These are phyloP conservation scores for Zingel zingel DNA, from an alignment of 2,113 vertebrate genomes.

Conservation along the genomic window DNA sequence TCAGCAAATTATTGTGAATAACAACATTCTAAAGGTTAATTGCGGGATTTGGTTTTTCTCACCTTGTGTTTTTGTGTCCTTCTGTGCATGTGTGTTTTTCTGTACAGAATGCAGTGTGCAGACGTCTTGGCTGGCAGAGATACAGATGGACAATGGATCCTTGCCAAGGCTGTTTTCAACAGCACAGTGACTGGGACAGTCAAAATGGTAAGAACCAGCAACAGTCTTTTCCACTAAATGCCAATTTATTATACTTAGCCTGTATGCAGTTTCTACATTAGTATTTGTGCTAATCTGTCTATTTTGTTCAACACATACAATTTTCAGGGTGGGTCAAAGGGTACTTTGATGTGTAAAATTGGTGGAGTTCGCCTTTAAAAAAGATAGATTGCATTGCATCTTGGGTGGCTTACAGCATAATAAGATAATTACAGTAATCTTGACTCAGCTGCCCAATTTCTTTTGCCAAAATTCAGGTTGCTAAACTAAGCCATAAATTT, in stretches of 20 bases:
- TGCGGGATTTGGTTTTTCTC: not conserved
- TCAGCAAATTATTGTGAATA: constrained; percentile 24
- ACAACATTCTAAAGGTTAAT: not conserved
- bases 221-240: not conserved
- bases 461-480: constrained; percentile 21
- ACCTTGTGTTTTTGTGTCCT: constrained; percentile 23
- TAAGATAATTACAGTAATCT: no score
- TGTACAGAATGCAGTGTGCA: constrained; percentile 80
- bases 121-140: constrained; percentile 62
- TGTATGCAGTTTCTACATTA: not conserved
- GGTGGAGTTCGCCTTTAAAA: no score
- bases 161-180: constrained; percentile 77
- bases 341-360: no score
- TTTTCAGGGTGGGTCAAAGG: no score
- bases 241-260: not conserved
- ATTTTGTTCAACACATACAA: not conserved
- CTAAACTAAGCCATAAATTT: not conserved
- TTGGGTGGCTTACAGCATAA: no score
- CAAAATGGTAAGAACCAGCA: constrained; percentile 75
- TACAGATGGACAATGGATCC: constrained; percentile 70
- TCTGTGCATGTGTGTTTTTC: constrained; percentile 12
- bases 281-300: not conserved
- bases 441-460: not conserved
- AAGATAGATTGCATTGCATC: no score
- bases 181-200: constrained; percentile 75